A percentile compares a stretch with the other conserved stretches of the same genome.
These are phyloP conservation scores for Syrrhaptes paradoxus DNA, from an alignment of 2,113 vertebrate genomes.

Conservation along the genomic window DNA sequence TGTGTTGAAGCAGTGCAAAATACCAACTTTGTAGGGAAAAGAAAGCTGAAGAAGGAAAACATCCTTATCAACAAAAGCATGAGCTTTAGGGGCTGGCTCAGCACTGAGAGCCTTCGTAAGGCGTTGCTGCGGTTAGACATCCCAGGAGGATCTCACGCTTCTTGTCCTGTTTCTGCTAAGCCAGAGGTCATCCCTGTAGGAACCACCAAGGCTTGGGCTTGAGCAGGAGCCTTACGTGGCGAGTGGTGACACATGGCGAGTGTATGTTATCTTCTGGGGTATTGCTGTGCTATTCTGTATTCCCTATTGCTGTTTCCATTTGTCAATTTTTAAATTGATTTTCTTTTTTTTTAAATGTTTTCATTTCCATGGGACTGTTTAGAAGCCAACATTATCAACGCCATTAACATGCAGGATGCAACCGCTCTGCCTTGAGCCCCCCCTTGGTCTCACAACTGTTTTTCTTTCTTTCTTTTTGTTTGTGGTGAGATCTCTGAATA, in stretches of 20 bases:
- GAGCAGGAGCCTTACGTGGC: not conserved
- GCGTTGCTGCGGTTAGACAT: fast-evolving
- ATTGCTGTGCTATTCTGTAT: not conserved
- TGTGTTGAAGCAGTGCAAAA: not conserved
- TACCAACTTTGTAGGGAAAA: not conserved
- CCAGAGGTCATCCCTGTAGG: fast-evolving
- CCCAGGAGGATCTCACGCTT: not conserved
- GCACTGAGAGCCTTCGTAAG: fast-evolving
- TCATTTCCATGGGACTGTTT: fast-evolving
- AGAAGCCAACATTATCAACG: fast-evolving
- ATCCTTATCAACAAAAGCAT: not conserved
- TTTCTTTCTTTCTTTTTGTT: not conserved
- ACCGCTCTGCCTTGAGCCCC: not conserved
- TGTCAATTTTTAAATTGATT: not conserved
- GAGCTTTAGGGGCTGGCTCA: not conserved
- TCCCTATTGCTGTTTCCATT: not conserved
- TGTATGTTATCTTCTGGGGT: not conserved
- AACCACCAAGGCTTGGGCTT: not conserved
- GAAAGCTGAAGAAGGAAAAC: not conserved
- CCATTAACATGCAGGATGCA: fast-evolving
- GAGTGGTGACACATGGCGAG: no score
- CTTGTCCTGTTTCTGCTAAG: not conserved
- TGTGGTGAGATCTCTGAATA: not conserved
- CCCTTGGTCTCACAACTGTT: not conserved
- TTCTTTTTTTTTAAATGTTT: no score